Evolutionary conservation across 2,888 invertebrate species (phyloP), one percentile per base, ranked within the genome.

Genomic region (Branchellion lobata): DNA sequence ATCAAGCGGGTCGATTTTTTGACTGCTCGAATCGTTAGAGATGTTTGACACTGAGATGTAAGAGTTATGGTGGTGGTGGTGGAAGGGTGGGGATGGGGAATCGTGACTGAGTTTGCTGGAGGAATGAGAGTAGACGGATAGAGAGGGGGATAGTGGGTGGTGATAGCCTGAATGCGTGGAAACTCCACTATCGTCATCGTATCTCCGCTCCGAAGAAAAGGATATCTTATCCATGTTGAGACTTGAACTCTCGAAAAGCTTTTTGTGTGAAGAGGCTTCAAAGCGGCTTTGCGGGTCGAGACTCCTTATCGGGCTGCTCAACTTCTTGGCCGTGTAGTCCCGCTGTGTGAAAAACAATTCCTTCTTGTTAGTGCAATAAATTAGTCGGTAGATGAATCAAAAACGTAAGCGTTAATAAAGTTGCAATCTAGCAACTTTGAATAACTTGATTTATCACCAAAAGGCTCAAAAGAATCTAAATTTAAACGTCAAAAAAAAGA

Each of bases 231-330:
- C 61, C 3, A 57, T 5, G n/a, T 57, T 57, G 24, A 57, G 61
- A 24, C 61, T 57, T n/a, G 61, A 18, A n/a, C n/a, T 57, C 21
- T 57, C 61, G 24, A 57, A 57, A 57, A 57, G 61, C 21, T 57
- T 57, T 57, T 57, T 57, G 61, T 57, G 40, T 57, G 61, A 57
- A 5, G 61, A n/a, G 14, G n/a, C 8, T n/a, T 57, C 61, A n/a
- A 57, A 57, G 21, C 61, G 21, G 5, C 11, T 57, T 57, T 57
- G 61, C 5, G 61, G n/a, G 21, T 57, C 61, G 14, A 57, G 5
- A 8, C 11, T 24, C 5, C n/a, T 18, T 57, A 57, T 57, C 3
- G 61, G 61, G 24, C 61, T 57, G 24, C 61, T 57, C 5, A 57
- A n/a, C 24, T 57, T 57, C 21, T 57, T 57, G 21, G 61, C 61